Evolutionary conservation across 2,797 vertebrate genomes (phyloP).

Genomic region (Trichosurus vulpecula): DNA sequence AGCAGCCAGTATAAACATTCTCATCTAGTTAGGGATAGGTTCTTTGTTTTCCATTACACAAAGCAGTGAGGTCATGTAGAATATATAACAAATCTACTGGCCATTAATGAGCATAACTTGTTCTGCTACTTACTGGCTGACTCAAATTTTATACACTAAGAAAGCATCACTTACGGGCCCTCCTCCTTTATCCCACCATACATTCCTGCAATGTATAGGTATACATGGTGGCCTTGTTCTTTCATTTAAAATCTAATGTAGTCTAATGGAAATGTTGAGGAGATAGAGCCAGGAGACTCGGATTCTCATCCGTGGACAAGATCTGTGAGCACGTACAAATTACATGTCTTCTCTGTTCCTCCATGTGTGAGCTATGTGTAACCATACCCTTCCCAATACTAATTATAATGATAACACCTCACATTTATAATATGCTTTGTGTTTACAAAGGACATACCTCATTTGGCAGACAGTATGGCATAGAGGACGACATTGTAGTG

Average conservation of each 20-base stretch:
- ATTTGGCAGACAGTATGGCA: not conserved
- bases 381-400: not conserved
- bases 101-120: conserved; percentile 32
- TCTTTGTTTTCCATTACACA: conserved; percentile 66
- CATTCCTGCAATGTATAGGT: not conserved
- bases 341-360: no score
- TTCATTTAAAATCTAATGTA: conserved; percentile 47
- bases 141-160: not conserved
- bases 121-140: not conserved
- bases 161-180: not conserved
- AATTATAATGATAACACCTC: not conserved
- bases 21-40: conserved; percentile 61
- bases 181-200: not conserved
- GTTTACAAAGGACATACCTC: not conserved
- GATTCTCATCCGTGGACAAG: not conserved
- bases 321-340: not conserved
- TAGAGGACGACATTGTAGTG: not conserved
- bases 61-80: conserved; percentile 59
- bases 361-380: not conserved
- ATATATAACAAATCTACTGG: not conserved
- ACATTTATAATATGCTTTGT: not conserved
- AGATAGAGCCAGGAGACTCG: not conserved
- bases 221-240: not conserved
- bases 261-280: conserved; percentile 19
- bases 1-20: conserved; percentile 71